These are phyloP conservation scores for Actinostola sp. DNA, from an alignment of 92 coral and sea anemone species.

Conservation along the genomic window DNA sequence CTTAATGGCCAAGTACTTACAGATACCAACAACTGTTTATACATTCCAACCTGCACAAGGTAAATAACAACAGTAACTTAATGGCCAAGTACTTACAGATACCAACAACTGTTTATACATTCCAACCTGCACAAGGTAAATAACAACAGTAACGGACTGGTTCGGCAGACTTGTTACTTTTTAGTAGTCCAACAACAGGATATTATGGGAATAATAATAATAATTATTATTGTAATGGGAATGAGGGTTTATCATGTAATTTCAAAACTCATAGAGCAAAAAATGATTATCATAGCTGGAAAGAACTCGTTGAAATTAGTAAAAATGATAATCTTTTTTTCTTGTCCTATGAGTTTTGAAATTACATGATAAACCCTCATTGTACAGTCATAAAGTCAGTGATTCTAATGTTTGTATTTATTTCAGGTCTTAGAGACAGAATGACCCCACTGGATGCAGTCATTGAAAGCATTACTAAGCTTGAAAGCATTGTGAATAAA, in stretches of 20 bases:
- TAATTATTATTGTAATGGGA: no score
- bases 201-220: no score
- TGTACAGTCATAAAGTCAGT: no score
- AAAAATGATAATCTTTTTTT: no score
- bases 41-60: conserved; percentile 20
- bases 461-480: conserved; percentile 46
- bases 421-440: conserved; percentile 23
- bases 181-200: no score
- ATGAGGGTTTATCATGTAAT: no score
- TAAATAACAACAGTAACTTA: conserved; percentile 10
- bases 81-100: conserved; percentile 52
- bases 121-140: conserved; percentile 23
- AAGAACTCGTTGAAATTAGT: no score
- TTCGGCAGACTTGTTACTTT: neutral
- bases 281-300: no score
- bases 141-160: conserved; percentile 14
- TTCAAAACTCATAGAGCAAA: no score
- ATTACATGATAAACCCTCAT: no score
- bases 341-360: no score
- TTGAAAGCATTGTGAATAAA: conserved; percentile 59
- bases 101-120: conserved; percentile 14
- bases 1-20: conserved; percentile 58
- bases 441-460: conserved; percentile 72
- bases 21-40: conserved; percentile 15
- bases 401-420: no score